Evolutionary conservation across 1,140 invertebrate genomes (phyloP), one percentile per base, ranked within the genome.

Genomic region (Portunus trituberculatus): DNA sequence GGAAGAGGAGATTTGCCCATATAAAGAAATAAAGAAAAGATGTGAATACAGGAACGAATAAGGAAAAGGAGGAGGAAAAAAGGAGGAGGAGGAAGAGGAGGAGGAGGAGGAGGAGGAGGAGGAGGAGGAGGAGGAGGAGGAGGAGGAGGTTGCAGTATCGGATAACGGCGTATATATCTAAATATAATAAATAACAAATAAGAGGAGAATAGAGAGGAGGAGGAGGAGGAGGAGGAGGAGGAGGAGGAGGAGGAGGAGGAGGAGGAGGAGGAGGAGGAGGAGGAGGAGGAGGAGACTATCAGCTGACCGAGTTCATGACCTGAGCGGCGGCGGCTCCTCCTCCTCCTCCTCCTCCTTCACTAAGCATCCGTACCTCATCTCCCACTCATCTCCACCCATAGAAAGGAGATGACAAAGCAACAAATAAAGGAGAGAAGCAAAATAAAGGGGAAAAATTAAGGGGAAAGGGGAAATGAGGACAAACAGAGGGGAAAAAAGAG

Each of bases 211-310:
- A 20, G 59, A 76, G 59, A n/a, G 67, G n/a, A 59, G 52, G 12
- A 59, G 52, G 52, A 76, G n/a, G 20, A 8, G n/a, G 67, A 76
- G n/a, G 67, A 76, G 8, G 67, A 76, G n/a, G 67, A 76, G n/a
- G 67, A 76, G n/a, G 67, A 76, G n/a, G 67, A 76, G n/a, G 67
- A 76, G n/a, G 67, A 76, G n/a, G 67, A 76, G n/a, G 67, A 76
- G n/a, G 67, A 76, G 52, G 52, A 59, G 52, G 52, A 59, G 52
- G 52, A 59, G 52, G 52, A 59, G 52, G 52, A 59, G 52, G 52
- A 59, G 52, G 52, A 59, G 52, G 39, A 39, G 39, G 39, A 39
- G 39, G 39, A 39, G 39, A 39, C 39, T 39, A 39, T 39, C 39
- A 59, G 52, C 52, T 59, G 52, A 59, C 52, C 16, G 52, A 59